These are phyloP conservation scores for Nothobranchius furzeri DNA, from an alignment of 2,113 vertebrate species.

Conservation along the genomic window DNA sequence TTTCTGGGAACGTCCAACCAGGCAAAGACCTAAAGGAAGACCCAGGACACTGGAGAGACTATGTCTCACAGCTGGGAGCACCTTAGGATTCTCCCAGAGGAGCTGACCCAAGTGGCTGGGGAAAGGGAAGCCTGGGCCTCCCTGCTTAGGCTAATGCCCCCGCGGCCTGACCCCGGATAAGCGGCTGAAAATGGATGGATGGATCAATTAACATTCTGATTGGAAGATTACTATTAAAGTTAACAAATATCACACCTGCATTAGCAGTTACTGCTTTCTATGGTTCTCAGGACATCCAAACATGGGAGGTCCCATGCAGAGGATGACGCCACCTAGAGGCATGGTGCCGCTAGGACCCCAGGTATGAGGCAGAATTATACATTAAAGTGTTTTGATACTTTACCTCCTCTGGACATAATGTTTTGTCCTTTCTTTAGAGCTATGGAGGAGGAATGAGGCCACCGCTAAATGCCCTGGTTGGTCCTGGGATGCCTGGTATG, in stretches of 20 bases:
- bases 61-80: no score
- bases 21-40: no score
- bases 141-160: no score
- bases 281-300: slow-evolving; percentile 89
- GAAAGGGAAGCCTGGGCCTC: no score
- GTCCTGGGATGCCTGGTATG: slow-evolving; percentile 97
- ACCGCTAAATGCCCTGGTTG: slow-evolving; percentile 95
- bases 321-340: slow-evolving; percentile 96
- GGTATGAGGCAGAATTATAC: slow-evolving; percentile 73
- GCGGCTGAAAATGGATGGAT: no score
- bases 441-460: slow-evolving; percentile 98
- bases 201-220: background rate
- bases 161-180: no score
- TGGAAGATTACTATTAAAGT: no score
- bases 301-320: slow-evolving; percentile 98
- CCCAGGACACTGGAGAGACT: no score
- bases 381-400: background rate
- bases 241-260: no score
- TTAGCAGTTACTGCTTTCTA: background rate
- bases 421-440: slow-evolving; percentile 83
- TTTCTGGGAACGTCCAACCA: no score
- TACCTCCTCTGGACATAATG: background rate
- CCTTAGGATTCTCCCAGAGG: no score
- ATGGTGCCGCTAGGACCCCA: slow-evolving; percentile 97
- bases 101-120: no score